A percentile compares a stretch with the other conserved stretches of the same genome.
Conservation (phyloP, 1,140 invertebrate species). For the Harlomillsia oculata region DNA sequence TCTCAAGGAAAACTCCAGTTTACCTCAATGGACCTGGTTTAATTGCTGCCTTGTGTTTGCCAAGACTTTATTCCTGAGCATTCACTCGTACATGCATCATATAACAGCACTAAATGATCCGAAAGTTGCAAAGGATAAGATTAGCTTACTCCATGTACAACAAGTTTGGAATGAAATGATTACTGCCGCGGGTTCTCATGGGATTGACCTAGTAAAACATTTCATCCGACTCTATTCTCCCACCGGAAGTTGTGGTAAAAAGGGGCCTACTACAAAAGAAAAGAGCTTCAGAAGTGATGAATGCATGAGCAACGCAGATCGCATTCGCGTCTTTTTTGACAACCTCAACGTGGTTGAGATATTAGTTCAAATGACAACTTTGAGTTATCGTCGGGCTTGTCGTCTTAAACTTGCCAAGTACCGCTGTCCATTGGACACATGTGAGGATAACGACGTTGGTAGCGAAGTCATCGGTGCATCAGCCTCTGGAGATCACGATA, state of each 20-base stretch:
- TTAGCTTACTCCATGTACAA: constrained; percentile 26
- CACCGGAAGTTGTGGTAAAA: constrained; percentile 1
- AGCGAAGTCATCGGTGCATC: background rate
- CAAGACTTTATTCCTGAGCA: constrained; percentile 21
- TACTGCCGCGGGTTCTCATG: constrained; percentile 16
- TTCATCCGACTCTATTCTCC: constrained; percentile 12
- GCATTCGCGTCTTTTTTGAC: constrained; percentile 26
- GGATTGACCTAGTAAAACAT: constrained; percentile 14
- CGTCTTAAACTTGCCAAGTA: constrained; percentile 26
- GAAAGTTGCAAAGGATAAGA: constrained; percentile 8
- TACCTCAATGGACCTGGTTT: constrained; percentile 32
- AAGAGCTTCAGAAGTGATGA: constrained; percentile 23
- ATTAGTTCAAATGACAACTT: constrained; percentile 26
- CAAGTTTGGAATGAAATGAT: constrained; percentile 32
- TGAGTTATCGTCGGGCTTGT: constrained; percentile 32
- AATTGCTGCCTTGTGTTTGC: constrained; percentile 26
- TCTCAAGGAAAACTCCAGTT: constrained; percentile 25
- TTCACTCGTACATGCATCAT: constrained; percentile 31
- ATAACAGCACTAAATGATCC: constrained; percentile 6
- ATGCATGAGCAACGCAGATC: constrained; percentile 11
- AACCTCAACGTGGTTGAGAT: constrained; percentile 25
- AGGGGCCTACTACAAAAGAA: background rate
- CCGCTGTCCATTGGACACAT: constrained; percentile 3
- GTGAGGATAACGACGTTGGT: background rate
- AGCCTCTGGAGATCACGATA: constrained; percentile 8